phyloP scores from a whole-genome alignment of 2,113 vertebrate species.

The Salminus brasiliensis region DNA sequence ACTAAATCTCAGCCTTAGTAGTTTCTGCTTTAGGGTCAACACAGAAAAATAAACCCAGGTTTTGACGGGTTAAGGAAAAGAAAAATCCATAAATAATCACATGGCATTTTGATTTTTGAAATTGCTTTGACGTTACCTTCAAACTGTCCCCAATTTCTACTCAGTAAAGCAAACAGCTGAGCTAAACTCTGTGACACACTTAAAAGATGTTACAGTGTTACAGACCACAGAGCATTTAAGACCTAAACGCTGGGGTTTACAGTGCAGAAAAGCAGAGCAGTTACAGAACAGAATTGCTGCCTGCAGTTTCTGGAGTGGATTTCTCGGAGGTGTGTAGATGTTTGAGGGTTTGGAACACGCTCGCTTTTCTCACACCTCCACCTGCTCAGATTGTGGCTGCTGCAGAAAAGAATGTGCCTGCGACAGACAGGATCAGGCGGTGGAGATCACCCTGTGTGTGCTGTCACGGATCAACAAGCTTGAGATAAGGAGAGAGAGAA shows the following conservation, averaged over 20 bases:
- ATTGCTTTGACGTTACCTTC: too few species aligned
- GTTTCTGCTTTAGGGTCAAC: too few species aligned
- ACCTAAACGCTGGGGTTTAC: neutral
- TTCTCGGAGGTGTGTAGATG: neutral
- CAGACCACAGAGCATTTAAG: too few species aligned
- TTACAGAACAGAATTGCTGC: neutral
- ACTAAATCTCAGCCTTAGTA: too few species aligned
- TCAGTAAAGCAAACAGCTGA: too few species aligned
- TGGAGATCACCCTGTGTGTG: constrained; percentile 30
- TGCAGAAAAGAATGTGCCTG: constrained; percentile 43
- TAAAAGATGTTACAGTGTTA: neutral
- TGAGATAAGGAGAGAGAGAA: constrained; percentile 25
- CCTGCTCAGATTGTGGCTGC: constrained; percentile 6
- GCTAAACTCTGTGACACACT: too few species aligned
- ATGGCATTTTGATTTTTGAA: too few species aligned
- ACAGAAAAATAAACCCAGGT: too few species aligned
- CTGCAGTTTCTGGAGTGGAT: neutral
- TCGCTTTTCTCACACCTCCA: neutral
- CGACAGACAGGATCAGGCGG: constrained; percentile 43
- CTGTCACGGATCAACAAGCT: constrained; percentile 55
- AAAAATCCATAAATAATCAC: too few species aligned
- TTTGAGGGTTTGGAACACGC: constrained; percentile 10
- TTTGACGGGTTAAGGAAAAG: too few species aligned
- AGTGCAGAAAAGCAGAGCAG: neutral
- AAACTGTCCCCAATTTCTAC: too few species aligned